These are phyloP conservation scores for Oryzias woworae DNA, from an alignment of 2,113 vertebrate species.

Conservation along the genomic window DNA sequence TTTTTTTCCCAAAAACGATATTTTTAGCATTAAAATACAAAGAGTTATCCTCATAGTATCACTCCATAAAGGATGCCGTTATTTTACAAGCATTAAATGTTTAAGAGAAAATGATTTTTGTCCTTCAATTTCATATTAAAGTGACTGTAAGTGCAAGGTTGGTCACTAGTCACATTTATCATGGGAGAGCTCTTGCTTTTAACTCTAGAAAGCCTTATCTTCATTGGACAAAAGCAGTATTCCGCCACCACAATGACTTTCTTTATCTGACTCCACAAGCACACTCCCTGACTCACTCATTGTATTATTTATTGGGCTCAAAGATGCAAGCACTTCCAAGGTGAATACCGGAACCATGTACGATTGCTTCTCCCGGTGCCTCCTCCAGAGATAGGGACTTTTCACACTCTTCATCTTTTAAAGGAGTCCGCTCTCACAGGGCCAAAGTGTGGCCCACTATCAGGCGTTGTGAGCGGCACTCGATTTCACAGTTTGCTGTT, in stretches of 20 bases:
- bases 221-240: constrained; percentile 43
- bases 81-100: too few species aligned
- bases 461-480: not conserved
- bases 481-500: constrained; percentile 2
- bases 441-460: not conserved
- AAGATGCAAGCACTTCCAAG: constrained; percentile 38
- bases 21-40: not conserved
- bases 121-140: constrained; percentile 2
- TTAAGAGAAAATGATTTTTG: too few species aligned
- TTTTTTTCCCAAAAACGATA: too few species aligned
- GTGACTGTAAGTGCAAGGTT: constrained; percentile 24
- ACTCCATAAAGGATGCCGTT: too few species aligned
- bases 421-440: not conserved
- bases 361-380: not conserved
- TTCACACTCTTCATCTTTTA: constrained; percentile 5
- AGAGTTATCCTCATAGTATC: not conserved
- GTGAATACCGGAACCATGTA: constrained; percentile 25
- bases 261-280: constrained; percentile 47
- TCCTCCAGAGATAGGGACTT: constrained; percentile 3
- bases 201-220: constrained; percentile 51
- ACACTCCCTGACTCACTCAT: constrained; percentile 20
- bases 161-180: constrained; percentile 28
- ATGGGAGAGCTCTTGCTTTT: constrained; percentile 24
- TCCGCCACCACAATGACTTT: constrained; percentile 37
- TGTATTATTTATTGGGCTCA: constrained; percentile 51